Evolutionary conservation across 2,888 invertebrate genomes (phyloP), one percentile per base, ranked within the genome.

Genomic region (Caenorhabditis wallacei): DNA sequence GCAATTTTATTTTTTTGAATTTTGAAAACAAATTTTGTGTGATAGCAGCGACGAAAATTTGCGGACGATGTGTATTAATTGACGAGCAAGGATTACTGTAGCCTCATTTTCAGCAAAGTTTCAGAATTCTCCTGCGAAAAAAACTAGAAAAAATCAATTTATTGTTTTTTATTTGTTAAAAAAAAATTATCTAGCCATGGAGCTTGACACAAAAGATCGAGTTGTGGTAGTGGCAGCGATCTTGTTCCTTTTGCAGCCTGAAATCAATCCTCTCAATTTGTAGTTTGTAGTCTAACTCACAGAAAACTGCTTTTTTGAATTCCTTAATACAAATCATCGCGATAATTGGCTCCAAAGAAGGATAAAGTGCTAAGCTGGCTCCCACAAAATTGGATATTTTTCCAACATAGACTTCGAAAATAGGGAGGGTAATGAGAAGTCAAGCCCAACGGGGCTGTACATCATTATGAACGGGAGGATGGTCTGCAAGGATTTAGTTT

Each of bases 391-490:
- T 59, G 2, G 40, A 20, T 0, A 18, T 37, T 40, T 40, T 37
- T 11, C 59, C 59, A 4, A 10, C 59, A 8, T 37, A 20, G 11
- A 40, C 20, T 59, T 59, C 59, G 7, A 59, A 59, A 40, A 59
- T 37, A 2, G 59, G 59, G 13, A 59, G 22, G 1, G 59, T 59
- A 2, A 59, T 0, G 11, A 59, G 37, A n/a, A n/a, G n/a, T n/a
- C n/a, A 1, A 59, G 59, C 16, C 59, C 59, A 40, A 59, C 59
- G 20, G 59, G 59, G 16, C 20, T 37, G n/a, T 59, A 59, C 59
- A 59, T 59, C 40, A 40, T 40, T 0, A 59, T 16, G 16, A 40
- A 20, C 0, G 59, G 59, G 18, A 59, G 46, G 8, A 48, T 48
- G 7, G 46, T 48, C n/a, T 48, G 46, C 18, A 48, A 5, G 11